Conservation (phyloP, 1,140 invertebrate species). For the Rhyzopertha dominica region DNA sequence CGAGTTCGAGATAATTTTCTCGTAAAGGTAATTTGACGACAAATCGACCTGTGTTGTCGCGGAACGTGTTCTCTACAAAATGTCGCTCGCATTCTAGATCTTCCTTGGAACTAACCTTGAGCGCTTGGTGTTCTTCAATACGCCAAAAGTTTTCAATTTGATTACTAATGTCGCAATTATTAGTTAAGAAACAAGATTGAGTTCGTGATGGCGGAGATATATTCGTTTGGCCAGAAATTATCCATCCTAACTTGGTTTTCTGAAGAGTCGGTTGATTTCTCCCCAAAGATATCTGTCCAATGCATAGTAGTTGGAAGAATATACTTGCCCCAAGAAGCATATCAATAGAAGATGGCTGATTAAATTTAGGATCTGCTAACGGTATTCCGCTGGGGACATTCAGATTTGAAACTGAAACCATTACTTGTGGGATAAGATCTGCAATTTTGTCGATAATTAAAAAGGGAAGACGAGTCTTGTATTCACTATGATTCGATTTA, state of each 20-base stretch:
- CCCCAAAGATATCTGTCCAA: constrained; percentile 24
- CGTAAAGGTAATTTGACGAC: constrained; percentile 19
- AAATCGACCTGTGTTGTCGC: constrained; percentile 19
- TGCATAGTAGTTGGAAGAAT: constrained; percentile 30
- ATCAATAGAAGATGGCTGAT: constrained; percentile 23
- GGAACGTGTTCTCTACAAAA: constrained; percentile 12
- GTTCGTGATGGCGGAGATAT: not conserved
- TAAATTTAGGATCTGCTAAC: constrained; percentile 33
- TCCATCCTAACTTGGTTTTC: constrained; percentile 35
- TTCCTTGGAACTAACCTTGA: constrained; percentile 8
- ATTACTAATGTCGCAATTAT: constrained; percentile 5
- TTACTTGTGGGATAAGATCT: constrained; percentile 3
- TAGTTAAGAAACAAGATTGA: constrained; percentile 2
- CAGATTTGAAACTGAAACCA: constrained; percentile 6
- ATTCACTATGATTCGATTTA: constrained; percentile 5
- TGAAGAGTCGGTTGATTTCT: constrained; percentile 26
- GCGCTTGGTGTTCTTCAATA: constrained; percentile 4
- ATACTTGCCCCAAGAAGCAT: constrained; percentile 29
- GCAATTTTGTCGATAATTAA: constrained; percentile 10
- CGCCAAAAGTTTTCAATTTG: constrained; percentile 15
- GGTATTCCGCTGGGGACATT: constrained; percentile 27
- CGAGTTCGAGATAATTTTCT: constrained; percentile 12
- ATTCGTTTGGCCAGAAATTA: constrained; percentile 17
- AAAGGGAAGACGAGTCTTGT: constrained; percentile 10
- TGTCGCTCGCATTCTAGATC: constrained; percentile 20